Evolutionary conservation across 2,797 vertebrate species (phyloP).

Genomic region (Aphelocoma californica): DNA sequence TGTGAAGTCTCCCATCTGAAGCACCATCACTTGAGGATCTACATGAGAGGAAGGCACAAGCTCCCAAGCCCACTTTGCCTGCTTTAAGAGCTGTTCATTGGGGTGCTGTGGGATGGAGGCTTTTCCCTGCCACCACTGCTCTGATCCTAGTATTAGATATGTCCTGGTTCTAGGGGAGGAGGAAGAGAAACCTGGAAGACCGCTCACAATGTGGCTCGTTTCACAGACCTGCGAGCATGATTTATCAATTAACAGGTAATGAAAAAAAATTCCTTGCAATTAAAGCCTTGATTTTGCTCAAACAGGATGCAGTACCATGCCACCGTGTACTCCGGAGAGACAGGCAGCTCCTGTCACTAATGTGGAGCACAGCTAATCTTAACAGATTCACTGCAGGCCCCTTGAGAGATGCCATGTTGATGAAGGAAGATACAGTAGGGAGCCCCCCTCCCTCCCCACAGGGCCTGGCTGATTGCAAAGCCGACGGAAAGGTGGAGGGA

Average conservation of each 20-base stretch:
- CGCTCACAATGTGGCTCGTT: constrained; percentile 53
- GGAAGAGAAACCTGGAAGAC: neutral
- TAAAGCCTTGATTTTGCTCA: constrained; percentile 94
- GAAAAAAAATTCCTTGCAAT: constrained; percentile 84
- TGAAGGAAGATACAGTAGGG: constrained; percentile 78
- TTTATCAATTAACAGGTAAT: constrained; percentile 99
- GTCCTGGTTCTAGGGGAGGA: neutral
- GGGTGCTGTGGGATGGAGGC: neutral
- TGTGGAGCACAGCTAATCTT: constrained; percentile 81
- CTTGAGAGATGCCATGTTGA: constrained; percentile 78
- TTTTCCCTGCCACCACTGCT: neutral
- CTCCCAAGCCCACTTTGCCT: neutral
- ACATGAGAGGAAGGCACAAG: neutral
- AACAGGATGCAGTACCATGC: constrained; percentile 90
- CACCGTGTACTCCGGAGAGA: constrained; percentile 77
- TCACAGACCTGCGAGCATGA: constrained; percentile 77
- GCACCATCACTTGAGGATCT: neutral
- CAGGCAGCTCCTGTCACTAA: constrained; percentile 79
- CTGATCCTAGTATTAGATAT: neutral
- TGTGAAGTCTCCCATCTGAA: neutral
- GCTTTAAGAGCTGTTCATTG: neutral
- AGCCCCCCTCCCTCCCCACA: constrained; percentile 57
- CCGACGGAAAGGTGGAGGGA: constrained; percentile 70
- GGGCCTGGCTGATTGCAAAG: constrained; percentile 77
- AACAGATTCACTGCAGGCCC: constrained; percentile 74